Evolutionary conservation across 2,888 invertebrate species (phyloP).

Genomic region (Pherbina coryleti): DNA sequence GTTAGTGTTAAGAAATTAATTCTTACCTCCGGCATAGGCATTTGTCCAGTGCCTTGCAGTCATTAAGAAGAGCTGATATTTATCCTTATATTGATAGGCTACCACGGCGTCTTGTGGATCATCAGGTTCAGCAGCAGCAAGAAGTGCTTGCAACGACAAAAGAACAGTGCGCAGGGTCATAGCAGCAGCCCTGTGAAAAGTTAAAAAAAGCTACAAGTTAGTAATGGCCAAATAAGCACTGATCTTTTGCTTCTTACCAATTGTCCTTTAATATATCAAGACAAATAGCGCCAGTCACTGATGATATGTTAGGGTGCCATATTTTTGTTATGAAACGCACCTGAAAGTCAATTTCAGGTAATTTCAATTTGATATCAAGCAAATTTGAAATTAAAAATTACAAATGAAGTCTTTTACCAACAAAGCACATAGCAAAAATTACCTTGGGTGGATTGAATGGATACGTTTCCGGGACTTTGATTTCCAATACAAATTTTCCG

Average conservation of each 20-base stretch:
- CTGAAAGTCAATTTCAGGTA: slow-evolving; percentile 69
- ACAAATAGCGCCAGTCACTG: slow-evolving; percentile 98
- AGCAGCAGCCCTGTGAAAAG: slow-evolving; percentile 88
- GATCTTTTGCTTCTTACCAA: slow-evolving; percentile 70
- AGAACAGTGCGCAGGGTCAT: slow-evolving; percentile 97
- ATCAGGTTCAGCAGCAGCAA: slow-evolving; percentile 92
- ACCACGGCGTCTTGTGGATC: slow-evolving; percentile 98
- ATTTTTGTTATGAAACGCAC: slow-evolving; percentile 97
- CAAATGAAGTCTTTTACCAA: background rate
- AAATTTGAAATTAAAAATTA: background rate
- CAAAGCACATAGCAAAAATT: slow-evolving; percentile 52
- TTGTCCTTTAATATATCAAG: slow-evolving; percentile 98
- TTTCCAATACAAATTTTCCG: slow-evolving; percentile 93
- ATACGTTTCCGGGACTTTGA: slow-evolving; percentile 98
- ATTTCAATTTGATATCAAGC: background rate
- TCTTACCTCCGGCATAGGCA: slow-evolving; percentile 87
- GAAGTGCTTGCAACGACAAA: slow-evolving; percentile 93
- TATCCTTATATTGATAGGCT: slow-evolving; percentile 95
- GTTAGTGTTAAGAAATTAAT: background rate
- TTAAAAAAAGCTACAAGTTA: background rate
- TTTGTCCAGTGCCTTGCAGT: slow-evolving; percentile 98
- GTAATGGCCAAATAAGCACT: no score
- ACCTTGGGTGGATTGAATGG: slow-evolving; percentile 99
- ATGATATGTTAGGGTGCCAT: slow-evolving; percentile 99
- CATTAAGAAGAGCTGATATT: slow-evolving; percentile 84